phyloP scores from a whole-genome alignment of 2,797 vertebrate genomes.

The Aythya fuligula region DNA sequence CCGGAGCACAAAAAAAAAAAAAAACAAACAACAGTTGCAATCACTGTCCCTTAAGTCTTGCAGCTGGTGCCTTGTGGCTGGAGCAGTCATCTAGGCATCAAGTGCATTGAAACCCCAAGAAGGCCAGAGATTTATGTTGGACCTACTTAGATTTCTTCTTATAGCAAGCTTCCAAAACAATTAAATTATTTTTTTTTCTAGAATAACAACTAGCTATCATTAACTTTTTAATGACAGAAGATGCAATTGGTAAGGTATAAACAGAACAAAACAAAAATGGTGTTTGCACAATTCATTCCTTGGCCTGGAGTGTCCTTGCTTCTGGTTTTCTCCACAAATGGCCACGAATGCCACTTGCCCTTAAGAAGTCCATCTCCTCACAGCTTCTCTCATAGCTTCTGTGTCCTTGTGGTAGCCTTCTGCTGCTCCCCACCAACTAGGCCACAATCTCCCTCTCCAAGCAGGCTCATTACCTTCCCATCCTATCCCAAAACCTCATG shows the following conservation, averaged over 20 bases:
- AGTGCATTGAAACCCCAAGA: neutral
- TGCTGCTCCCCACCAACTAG: accelerated
- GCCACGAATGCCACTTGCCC: accelerated
- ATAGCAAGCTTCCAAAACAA: neutral
- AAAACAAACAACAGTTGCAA: neutral
- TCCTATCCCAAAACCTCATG: neutral
- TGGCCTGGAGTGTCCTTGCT: neutral
- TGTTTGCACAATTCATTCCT: neutral
- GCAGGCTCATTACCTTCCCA: neutral
- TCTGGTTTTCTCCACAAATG: neutral
- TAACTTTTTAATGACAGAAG: neutral
- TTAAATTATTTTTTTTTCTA: neutral
- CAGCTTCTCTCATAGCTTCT: neutral
- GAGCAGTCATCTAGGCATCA: neutral
- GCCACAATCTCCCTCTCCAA: neutral
- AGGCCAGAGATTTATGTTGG: neutral
- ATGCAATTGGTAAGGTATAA: neutral
- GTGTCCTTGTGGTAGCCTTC: neutral
- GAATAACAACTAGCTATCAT: neutral
- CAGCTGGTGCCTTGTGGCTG: neutral
- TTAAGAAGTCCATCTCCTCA: neutral
- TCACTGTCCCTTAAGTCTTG: neutral
- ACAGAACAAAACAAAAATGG: neutral
- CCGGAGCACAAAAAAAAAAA: neutral
- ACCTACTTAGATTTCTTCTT: neutral